These are phyloP conservation scores for Gallinago paraguaiae DNA, from an alignment of 2,113 vertebrate species.

Conservation along the genomic window DNA sequence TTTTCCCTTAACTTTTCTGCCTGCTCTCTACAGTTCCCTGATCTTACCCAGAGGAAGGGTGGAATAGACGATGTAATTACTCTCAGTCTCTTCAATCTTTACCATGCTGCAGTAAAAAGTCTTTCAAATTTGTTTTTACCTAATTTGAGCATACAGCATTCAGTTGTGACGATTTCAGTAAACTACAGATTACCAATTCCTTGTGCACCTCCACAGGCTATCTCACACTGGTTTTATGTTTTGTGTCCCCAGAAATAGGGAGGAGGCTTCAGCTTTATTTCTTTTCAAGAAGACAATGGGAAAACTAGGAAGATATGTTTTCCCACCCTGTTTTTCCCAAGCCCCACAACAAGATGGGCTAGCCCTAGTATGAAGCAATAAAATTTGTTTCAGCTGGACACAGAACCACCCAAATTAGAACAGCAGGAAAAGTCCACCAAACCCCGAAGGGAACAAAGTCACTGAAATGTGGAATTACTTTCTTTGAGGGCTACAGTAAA, in stretches of 20 bases:
- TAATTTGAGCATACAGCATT: not conserved
- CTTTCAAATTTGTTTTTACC: not conserved
- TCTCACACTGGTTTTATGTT: not conserved
- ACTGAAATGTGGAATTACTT: slow-evolving; percentile 43
- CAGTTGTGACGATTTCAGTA: not conserved
- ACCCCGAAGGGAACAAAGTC: slow-evolving; percentile 13
- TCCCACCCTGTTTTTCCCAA: slow-evolving; percentile 22
- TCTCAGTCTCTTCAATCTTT: not conserved
- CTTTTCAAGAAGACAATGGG: slow-evolving; percentile 16
- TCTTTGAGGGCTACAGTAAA: slow-evolving; percentile 40
- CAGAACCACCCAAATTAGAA: slow-evolving; percentile 30
- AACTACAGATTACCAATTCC: not conserved
- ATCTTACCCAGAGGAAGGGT: not conserved
- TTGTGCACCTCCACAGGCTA: not conserved
- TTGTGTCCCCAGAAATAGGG: not conserved
- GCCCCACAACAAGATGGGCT: not conserved
- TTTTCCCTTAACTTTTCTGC: not conserved
- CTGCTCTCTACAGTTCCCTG: not conserved
- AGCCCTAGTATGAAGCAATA: slow-evolving; percentile 23
- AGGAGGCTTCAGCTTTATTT: not conserved
- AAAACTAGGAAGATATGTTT: not conserved
- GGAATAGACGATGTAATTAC: not conserved
- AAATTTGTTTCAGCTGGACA: slow-evolving; percentile 39
- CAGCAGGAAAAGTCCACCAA: slow-evolving; percentile 13
- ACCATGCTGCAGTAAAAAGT: not conserved